Percentiles rank a stretch among this genome's conserved stretches.
Evolutionary conservation across 2,797 vertebrate species (phyloP).

Genomic region (Gila robusta): DNA sequence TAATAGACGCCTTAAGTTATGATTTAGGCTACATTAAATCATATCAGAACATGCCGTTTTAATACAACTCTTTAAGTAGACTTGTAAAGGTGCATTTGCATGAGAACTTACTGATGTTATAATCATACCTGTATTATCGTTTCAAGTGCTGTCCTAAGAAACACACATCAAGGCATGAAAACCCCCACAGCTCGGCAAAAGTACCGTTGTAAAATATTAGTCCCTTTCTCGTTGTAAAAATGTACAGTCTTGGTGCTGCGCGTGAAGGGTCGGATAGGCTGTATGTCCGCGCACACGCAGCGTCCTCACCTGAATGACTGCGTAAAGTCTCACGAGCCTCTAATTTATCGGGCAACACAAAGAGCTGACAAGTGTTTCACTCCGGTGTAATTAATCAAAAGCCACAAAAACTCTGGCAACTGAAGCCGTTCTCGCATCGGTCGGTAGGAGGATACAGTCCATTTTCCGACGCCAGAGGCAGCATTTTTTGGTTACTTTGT

Average conservation of each 20-base stretch:
- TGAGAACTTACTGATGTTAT: background rate
- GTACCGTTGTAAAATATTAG: constrained; percentile 27
- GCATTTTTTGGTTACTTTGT: constrained; percentile 66
- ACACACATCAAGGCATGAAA: constrained; percentile 70
- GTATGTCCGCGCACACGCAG: constrained; percentile 69
- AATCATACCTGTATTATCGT: constrained; percentile 64
- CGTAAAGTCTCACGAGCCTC: constrained; percentile 73
- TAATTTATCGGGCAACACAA: constrained; percentile 77
- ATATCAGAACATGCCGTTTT: background rate
- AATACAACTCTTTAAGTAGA: background rate
- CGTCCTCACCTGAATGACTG: constrained; percentile 74
- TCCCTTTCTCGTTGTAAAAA: constrained; percentile 52
- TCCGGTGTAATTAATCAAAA: constrained; percentile 78
- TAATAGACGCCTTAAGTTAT: background rate
- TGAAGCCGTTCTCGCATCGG: constrained; percentile 62
- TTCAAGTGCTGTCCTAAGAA: constrained; percentile 62
- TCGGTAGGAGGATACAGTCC: constrained; percentile 69
- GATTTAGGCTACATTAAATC: background rate
- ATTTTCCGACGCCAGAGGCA: constrained; percentile 74
- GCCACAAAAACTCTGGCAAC: constrained; percentile 65
- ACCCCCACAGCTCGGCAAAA: constrained; percentile 48
- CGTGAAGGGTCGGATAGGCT: constrained; percentile 40
- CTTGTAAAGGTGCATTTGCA: background rate
- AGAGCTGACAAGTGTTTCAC: constrained; percentile 73
- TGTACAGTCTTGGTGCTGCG: constrained; percentile 47